Percentiles rank a stretch among this genome's conserved stretches.
These are phyloP conservation scores for Lochmaea crataegi DNA, from an alignment of 2,888 invertebrate genomes.

Conservation along the genomic window DNA sequence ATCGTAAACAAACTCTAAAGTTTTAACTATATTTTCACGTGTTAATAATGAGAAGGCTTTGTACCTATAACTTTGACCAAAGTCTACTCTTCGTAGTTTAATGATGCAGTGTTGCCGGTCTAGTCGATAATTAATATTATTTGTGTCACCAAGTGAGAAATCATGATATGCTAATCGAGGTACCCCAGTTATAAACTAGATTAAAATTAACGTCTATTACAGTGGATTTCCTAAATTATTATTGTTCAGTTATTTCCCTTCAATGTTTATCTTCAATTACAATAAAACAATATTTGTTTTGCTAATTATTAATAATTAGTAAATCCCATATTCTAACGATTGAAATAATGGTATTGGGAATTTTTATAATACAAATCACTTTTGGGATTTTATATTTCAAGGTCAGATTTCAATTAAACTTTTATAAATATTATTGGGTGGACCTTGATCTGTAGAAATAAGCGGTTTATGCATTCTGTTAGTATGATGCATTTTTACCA, in stretches of 20 bases:
- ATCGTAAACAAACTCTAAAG: too few relatives aligned
- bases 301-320: not conserved
- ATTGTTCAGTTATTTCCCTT: not conserved
- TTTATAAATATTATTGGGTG: not conserved
- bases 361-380: not conserved
- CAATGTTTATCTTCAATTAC: not conserved
- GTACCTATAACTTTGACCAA: too few relatives aligned
- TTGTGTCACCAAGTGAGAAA: too few relatives aligned
- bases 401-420: not conserved
- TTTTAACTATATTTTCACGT: too few relatives aligned
- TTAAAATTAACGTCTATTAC: too few relatives aligned
- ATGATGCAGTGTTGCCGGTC: too few relatives aligned
- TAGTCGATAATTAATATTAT: too few relatives aligned
- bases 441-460: not conserved
- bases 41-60: too few relatives aligned
- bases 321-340: conserved; percentile 1
- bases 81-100: too few relatives aligned
- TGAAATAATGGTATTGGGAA: not conserved
- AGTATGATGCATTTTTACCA: conserved; percentile 4
- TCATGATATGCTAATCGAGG: too few relatives aligned
- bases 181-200: too few relatives aligned
- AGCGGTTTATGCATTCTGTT: not conserved
- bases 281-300: not conserved
- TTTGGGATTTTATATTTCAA: not conserved
- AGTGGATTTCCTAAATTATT: not conserved